Evolutionary conservation across 1,140 invertebrate genomes (phyloP).

Genomic region (Drosophila lacteicornis): DNA sequence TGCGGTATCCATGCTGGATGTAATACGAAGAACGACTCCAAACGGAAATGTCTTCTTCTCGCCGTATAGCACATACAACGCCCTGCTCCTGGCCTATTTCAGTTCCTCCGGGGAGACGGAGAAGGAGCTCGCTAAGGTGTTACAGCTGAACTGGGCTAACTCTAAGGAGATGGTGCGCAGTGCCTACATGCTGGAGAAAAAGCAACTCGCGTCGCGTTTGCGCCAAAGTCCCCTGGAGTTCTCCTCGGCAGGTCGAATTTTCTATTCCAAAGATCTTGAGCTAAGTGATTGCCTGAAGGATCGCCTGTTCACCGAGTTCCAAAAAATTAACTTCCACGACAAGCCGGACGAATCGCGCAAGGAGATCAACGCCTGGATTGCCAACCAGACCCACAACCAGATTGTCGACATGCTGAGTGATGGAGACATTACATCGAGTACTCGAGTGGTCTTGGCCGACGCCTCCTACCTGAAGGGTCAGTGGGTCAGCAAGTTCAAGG

Average conservation of each 20-base stretch:
- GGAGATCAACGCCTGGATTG: conserved; percentile 93
- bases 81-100: conserved; percentile 91
- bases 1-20: conserved; percentile 88
- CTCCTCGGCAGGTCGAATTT: conserved; percentile 91
- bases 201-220: conserved; percentile 84
- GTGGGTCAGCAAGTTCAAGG: conserved; percentile 90
- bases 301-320: conserved; percentile 89
- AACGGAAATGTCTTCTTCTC: conserved; percentile 93
- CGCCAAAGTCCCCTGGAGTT: conserved; percentile 88
- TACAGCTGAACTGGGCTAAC: conserved; percentile 86
- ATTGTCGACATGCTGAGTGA: conserved; percentile 90
- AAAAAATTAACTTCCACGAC: conserved; percentile 88
- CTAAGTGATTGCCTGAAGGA: conserved; percentile 88
- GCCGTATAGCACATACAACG: conserved; percentile 93
- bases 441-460: conserved; percentile 92
- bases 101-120: conserved; percentile 90
- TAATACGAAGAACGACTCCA: conserved; percentile 85
- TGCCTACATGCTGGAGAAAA: conserved; percentile 88
- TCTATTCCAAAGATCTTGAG: conserved; percentile 86
- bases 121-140: conserved; percentile 87
- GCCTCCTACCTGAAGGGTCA: conserved; percentile 96
- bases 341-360: conserved; percentile 87
- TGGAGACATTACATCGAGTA: conserved; percentile 87
- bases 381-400: conserved; percentile 90
- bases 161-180: conserved; percentile 88